phyloP scores from a whole-genome alignment of 2,888 invertebrate genomes.

The Apamea epomidion region DNA sequence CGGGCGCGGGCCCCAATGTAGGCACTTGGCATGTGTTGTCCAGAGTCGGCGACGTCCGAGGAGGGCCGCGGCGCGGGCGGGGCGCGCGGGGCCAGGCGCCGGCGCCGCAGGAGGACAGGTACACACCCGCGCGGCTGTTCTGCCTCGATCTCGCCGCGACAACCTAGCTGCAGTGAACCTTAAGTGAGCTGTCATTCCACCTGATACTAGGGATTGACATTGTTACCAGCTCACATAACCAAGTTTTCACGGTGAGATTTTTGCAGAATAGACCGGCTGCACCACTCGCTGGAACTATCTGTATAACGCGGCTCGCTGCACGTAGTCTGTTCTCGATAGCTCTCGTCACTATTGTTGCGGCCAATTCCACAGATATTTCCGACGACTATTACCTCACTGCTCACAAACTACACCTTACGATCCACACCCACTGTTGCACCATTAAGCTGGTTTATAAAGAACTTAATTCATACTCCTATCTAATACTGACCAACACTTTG shows the following conservation, averaged over 20 bases:
- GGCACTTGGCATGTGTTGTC: constrained; percentile 78
- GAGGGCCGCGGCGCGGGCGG: constrained; percentile 74
- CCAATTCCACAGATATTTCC: constrained; percentile 13
- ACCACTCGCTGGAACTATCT: neutral
- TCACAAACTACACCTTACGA: neutral
- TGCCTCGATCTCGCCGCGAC: neutral
- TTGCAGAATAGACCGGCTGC: neutral
- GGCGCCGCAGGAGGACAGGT: constrained; percentile 76
- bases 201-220: neutral
- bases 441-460: neutral
- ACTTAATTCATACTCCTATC: neutral
- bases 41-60: constrained; percentile 86
- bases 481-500: constrained; percentile 8
- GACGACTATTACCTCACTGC: neutral
- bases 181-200: neutral
- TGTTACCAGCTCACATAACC: neutral
- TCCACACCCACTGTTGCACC: constrained; percentile 6
- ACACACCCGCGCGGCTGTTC: neutral
- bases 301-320: neutral
- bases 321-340: neutral
- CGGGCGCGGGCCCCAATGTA: no score
- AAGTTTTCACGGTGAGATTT: neutral
- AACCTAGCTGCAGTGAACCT: neutral
- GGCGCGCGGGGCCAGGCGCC: constrained; percentile 67
- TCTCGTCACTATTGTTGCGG: neutral